phyloP scores from a whole-genome alignment of 2,113 vertebrate species.

The Pica pica region DNA sequence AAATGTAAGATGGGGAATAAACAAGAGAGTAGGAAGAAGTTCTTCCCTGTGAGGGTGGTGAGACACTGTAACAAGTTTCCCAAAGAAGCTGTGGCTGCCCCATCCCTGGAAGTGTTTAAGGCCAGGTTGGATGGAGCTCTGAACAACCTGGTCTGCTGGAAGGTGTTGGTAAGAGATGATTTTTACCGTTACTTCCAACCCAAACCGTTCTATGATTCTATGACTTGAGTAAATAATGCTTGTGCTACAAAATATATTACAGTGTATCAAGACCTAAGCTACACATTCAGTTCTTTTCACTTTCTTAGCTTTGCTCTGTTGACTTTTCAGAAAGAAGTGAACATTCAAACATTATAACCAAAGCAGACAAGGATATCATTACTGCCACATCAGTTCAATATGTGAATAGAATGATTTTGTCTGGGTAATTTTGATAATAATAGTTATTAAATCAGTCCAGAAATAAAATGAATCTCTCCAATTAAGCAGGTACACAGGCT shows the following conservation, averaged over 20 bases:
- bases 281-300: background rate
- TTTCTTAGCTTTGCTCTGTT: background rate
- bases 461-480: background rate
- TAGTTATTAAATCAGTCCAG: background rate
- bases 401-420: background rate
- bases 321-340: background rate
- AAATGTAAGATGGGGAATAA: accelerated
- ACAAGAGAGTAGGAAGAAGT: background rate
- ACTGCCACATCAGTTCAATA: background rate
- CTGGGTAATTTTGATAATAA: background rate
- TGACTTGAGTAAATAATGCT: background rate
- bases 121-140: background rate
- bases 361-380: background rate
- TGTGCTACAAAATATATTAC: background rate
- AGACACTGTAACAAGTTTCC: accelerated
- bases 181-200: background rate
- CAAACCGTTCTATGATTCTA: background rate
- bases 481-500: background rate
- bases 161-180: background rate
- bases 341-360: background rate
- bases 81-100: background rate
- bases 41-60: background rate
- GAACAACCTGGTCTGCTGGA: background rate
- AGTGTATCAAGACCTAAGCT: background rate
- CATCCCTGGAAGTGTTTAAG: background rate